phyloP scores from a whole-genome alignment of 2,113 vertebrate genomes.

The Malaclemys terrapin region DNA sequence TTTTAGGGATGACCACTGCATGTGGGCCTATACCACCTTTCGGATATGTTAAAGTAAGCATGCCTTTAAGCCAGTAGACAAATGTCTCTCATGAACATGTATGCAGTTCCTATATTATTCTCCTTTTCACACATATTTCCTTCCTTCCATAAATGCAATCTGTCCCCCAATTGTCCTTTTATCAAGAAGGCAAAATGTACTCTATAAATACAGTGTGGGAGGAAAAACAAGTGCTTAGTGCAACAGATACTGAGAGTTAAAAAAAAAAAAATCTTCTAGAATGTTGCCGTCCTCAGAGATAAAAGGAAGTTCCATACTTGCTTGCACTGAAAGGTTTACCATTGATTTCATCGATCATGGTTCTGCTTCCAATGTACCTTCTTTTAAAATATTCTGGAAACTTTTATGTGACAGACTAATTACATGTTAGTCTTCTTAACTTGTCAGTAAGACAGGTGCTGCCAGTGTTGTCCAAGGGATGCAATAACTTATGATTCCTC shows the following conservation, averaged over 20 bases:
- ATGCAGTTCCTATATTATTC: background rate
- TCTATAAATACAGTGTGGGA: background rate
- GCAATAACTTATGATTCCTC: constrained; percentile 1
- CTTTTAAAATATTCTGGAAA: constrained; percentile 17
- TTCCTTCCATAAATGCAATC: constrained; percentile 5
- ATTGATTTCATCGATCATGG: background rate
- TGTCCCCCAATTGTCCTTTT: background rate
- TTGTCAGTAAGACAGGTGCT: background rate
- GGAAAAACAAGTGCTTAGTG: background rate
- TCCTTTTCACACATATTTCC: background rate
- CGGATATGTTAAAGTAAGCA: background rate
- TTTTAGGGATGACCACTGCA: background rate
- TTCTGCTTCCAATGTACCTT: background rate
- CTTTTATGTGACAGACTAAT: background rate
- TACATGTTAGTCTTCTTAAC: background rate
- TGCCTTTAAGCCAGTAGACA: background rate
- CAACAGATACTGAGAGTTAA: background rate
- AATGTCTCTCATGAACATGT: background rate
- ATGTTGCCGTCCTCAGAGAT: background rate
- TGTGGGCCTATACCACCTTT: background rate
- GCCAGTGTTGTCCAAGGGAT: background rate
- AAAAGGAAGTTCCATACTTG: constrained; percentile 5
- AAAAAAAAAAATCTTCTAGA: background rate
- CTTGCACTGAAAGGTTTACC: background rate
- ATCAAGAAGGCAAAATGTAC: background rate